Evolutionary conservation across 2,888 invertebrate species (phyloP).

Genomic region (Apamea crenata): DNA sequence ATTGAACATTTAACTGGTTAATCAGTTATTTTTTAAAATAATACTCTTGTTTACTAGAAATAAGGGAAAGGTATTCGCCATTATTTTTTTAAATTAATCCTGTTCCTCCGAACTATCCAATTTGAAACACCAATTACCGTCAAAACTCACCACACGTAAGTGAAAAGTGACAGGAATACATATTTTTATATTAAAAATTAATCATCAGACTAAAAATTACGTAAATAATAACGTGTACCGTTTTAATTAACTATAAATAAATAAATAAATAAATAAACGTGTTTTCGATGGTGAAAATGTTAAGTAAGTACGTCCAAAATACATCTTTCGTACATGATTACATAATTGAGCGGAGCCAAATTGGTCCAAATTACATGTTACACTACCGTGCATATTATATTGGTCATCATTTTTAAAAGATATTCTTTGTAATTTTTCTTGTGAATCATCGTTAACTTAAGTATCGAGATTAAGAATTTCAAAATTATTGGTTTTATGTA

Average conservation of each 20-base stretch:
- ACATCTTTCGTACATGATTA: constrained; percentile 62
- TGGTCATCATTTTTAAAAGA: constrained; percentile 55
- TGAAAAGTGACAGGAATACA: constrained; percentile 40
- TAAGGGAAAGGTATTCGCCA: background rate
- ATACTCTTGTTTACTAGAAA: background rate
- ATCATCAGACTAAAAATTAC: constrained; percentile 48
- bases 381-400: constrained; percentile 52
- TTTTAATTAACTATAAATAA: no score
- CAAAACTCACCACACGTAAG: constrained; percentile 10
- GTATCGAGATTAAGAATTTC: constrained; percentile 52
- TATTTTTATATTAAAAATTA: constrained; percentile 40
- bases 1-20: background rate
- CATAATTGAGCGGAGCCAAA: constrained; percentile 64
- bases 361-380: constrained; percentile 66
- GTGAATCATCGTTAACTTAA: constrained; percentile 61
- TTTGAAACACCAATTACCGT: constrained; percentile 9
- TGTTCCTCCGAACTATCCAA: background rate
- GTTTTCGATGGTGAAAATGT: constrained; percentile 54
- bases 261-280: no score
- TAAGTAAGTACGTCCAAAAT: constrained; percentile 63
- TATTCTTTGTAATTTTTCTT: constrained; percentile 56
- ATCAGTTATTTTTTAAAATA: background rate
- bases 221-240: constrained; percentile 56
- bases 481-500: constrained; percentile 57
- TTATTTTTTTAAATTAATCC: background rate